Base-by-base conservation (phyloP, 2,888 invertebrate genomes). In the Chrysolina haemoptera region DNA sequence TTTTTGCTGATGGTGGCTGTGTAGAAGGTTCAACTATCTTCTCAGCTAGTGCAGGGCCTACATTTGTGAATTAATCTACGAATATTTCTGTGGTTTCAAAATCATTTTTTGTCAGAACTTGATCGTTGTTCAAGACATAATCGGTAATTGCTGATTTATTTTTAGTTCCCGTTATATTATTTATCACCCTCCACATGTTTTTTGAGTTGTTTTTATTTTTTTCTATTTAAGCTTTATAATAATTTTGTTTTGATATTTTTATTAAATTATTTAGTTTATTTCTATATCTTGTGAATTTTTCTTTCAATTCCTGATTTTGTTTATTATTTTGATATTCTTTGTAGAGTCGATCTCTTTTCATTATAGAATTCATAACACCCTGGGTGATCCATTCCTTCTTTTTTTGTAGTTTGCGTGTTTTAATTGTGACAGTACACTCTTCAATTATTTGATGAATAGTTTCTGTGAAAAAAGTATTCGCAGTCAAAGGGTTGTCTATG, bases 151-250 rank as follows among this genome's bases (percentile, higher is more conserved):
- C 16, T 48, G 48, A 48, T 48, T 48, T 48, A 48, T 48, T 48
- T 48, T 48, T 48, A 48, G 14, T 48, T 48, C 48, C 48, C 5
- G 48, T 48, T 48, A 48, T 4, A 48, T 48, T 48, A 48, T 48
- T 48, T 48, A 48, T 48, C 16, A 48, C 48, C 14, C 48, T 1
- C 12, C 48, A 48, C 16, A 48, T 48, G 48, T 48, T 48, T 48
- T 48, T 16, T n/a, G 48, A 48, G 16, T 48, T 48, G 16, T 48
- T 16, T 48, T 48, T 48, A 16, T 48, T 48, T 48, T 48, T 48
- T 48, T 48, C 48, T 48, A 48, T 48, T 48, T 48, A 1, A 48
- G 48, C 27, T 27, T 27, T 27, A 5, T 27, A 27, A 27, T 27
- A 27, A 27, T 27, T 27, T 27, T 27, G 27, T 27, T 27, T 27